Evolutionary conservation across 1,140 invertebrate species (phyloP).

Genomic region (Anthonomus grandis): DNA sequence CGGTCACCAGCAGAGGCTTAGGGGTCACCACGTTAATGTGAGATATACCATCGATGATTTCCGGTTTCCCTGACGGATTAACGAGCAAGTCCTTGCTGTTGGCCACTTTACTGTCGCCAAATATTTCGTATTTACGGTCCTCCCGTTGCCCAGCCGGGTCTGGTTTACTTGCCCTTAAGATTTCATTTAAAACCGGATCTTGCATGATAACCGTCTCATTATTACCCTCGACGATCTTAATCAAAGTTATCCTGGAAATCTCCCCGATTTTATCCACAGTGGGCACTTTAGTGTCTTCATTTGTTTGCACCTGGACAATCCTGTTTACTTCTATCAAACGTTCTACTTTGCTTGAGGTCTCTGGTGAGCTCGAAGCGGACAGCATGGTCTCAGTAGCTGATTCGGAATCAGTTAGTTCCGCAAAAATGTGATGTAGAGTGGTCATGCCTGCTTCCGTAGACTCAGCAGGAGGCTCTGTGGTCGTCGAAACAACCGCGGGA

Average conservation of each 20-base stretch:
- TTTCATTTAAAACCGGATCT: slow-evolving; percentile 28
- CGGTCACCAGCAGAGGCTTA: slow-evolving; percentile 40
- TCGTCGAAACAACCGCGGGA: slow-evolving; percentile 20
- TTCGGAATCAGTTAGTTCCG: slow-evolving; percentile 41
- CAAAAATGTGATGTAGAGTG: slow-evolving; percentile 54
- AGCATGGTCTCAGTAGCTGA: slow-evolving; percentile 22
- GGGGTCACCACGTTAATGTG: slow-evolving; percentile 44
- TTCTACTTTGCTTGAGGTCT: slow-evolving; percentile 44
- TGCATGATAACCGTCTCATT: slow-evolving; percentile 29
- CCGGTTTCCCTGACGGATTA: slow-evolving; percentile 8
- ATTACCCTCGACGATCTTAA: slow-evolving; percentile 57
- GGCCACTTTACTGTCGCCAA: slow-evolving; percentile 25
- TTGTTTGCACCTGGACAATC: slow-evolving; percentile 58
- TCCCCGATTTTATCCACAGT: slow-evolving; percentile 62
- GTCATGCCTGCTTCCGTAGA: slow-evolving; percentile 48
- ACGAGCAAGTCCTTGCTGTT: slow-evolving; percentile 8
- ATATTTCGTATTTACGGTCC: slow-evolving; percentile 40
- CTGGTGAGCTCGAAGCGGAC: not conserved
- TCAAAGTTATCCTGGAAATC: slow-evolving; percentile 61
- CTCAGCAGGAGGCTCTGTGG: slow-evolving; percentile 9
- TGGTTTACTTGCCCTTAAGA: too few relatives aligned
- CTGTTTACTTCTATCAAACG: slow-evolving; percentile 64
- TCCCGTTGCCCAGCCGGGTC: slow-evolving; percentile 23
- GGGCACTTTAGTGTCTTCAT: slow-evolving; percentile 53
- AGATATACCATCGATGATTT: slow-evolving; percentile 42